Evolutionary conservation across 2,888 invertebrate species (phyloP).

Genomic region (Dicycla oo): DNA sequence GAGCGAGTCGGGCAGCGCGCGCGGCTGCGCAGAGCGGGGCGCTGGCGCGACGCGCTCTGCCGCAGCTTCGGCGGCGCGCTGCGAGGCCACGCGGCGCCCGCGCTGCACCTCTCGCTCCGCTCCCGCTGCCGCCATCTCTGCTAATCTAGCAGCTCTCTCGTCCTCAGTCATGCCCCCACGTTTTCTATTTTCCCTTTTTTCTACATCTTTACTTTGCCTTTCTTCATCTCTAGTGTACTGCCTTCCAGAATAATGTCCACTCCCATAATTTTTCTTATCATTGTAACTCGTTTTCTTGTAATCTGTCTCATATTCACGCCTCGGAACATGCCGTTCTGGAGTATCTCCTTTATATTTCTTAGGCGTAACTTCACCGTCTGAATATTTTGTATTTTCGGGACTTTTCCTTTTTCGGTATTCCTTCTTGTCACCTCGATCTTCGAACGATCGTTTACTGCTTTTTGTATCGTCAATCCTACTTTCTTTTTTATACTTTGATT

Average conservation of each 20-base stretch:
- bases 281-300: slow-evolving; percentile 66
- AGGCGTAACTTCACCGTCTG: slow-evolving; percentile 61
- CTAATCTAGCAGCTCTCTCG: slow-evolving; percentile 91
- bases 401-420: slow-evolving; percentile 68
- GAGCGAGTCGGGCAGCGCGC: slow-evolving; percentile 92
- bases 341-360: slow-evolving; percentile 69
- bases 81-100: slow-evolving; percentile 91
- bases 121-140: slow-evolving; percentile 96
- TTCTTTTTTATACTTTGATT: slow-evolving; percentile 51
- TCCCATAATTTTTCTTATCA: slow-evolving; percentile 32
- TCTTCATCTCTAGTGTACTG: slow-evolving; percentile 38
- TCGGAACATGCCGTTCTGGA: slow-evolving; percentile 55
- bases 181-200: slow-evolving; percentile 60
- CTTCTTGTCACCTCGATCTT: slow-evolving; percentile 28
- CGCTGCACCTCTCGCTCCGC: slow-evolving; percentile 92
- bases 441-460: slow-evolving; percentile 31
- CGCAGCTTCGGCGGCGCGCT: slow-evolving; percentile 90
- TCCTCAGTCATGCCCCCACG: slow-evolving; percentile 73
- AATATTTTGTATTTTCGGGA: slow-evolving; percentile 51
- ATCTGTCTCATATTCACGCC: slow-evolving; percentile 45
- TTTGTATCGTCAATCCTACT: slow-evolving; percentile 41
- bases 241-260: slow-evolving; percentile 31
- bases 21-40: slow-evolving; percentile 90
- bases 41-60: slow-evolving; percentile 71
- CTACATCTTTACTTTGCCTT: slow-evolving; percentile 60